phyloP scores from a whole-genome alignment of 35 echinoderm and acorn worm species.

The Acanthaster planci region DNA sequence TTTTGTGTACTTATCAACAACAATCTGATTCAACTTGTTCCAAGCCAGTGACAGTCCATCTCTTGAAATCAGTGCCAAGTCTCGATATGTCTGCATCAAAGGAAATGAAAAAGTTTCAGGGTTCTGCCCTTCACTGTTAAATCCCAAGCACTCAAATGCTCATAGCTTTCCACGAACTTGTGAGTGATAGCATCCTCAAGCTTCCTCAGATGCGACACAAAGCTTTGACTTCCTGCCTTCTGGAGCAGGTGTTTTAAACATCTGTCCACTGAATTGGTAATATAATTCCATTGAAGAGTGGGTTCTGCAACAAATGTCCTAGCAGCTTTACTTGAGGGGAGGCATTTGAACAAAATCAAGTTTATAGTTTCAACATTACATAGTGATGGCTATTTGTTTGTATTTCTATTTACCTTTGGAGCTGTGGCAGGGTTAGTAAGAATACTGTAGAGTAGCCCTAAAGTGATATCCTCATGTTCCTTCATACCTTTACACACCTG shows the following conservation, averaged over 20 bases:
- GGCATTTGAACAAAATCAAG: not conserved
- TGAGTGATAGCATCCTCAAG: no score
- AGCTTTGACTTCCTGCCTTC: no score
- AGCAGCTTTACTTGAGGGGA: not conserved
- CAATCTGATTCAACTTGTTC: slow-evolving; percentile 68
- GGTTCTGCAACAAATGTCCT: no score
- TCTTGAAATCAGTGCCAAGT: slow-evolving; percentile 76
- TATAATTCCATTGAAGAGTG: no score
- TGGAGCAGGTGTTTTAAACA: no score
- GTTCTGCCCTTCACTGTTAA: not conserved
- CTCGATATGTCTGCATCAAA: slow-evolving; percentile 71
- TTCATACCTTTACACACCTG: slow-evolving; percentile 84
- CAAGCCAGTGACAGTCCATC: slow-evolving; percentile 75
- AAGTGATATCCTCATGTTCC: slow-evolving; percentile 90
- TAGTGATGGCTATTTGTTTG: not conserved
- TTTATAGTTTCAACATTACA: not conserved
- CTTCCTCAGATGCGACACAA: no score
- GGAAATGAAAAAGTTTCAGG: no score
- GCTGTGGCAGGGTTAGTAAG: slow-evolving; percentile 70
- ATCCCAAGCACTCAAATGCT: not conserved
- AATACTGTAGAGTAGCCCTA: slow-evolving; percentile 87
- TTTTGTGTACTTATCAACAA: slow-evolving; percentile 80
- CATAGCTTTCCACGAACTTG: no score
- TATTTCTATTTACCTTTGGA: slow-evolving; percentile 57
- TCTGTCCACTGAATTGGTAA: no score